Percentiles rank a stretch among this genome's conserved stretches.
Conservation (phyloP, 2,797 vertebrate genomes). For the Tangara arthus region DNA sequence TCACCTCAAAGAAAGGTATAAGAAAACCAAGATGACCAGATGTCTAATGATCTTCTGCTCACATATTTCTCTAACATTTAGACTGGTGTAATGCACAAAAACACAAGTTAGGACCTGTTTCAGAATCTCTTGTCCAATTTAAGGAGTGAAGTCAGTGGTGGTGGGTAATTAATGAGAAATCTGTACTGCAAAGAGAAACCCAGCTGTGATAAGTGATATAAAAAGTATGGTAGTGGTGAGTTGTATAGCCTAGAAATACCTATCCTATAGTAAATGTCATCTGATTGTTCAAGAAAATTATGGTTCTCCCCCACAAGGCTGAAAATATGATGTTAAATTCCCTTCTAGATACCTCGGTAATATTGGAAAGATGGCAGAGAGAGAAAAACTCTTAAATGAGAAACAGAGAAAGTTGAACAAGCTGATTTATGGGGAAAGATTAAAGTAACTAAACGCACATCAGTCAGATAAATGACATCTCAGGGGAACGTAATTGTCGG, state of each 20-base stretch:
- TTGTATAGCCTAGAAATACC: not conserved
- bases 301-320: not conserved
- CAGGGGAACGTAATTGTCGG: not conserved
- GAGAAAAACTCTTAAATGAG: constrained; percentile 17
- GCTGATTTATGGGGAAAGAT: constrained; percentile 25
- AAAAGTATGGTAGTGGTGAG: not conserved
- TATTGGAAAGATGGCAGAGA: not conserved
- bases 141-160: not conserved
- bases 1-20: not conserved
- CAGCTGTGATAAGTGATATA: not conserved
- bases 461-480: constrained; percentile 30
- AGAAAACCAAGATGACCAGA: not conserved
- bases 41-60: not conserved
- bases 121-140: not conserved
- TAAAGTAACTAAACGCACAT: constrained; percentile 36
- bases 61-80: not conserved
- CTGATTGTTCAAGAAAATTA: constrained; percentile 12
- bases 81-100: not conserved
- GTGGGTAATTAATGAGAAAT: constrained; percentile 9
- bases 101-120: not conserved
- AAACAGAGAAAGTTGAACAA: constrained; percentile 19
- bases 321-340: constrained; percentile 4
- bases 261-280: not conserved
- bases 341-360: not conserved
- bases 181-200: not conserved